Conservation (phyloP, 2,113 vertebrate genomes). For the Grallaria varia region DNA sequence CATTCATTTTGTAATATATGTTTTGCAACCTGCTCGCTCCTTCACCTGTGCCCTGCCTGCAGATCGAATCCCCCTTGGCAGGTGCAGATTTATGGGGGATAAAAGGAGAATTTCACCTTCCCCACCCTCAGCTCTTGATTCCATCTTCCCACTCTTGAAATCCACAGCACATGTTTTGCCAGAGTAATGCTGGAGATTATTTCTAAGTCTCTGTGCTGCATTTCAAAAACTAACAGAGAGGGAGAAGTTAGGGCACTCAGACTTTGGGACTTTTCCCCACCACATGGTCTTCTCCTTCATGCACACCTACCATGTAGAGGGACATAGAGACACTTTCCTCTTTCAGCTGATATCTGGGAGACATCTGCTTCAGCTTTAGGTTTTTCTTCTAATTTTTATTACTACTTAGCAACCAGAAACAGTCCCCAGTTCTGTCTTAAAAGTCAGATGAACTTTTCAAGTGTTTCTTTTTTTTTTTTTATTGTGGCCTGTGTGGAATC, state of each 20-base stretch:
- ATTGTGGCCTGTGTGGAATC: neutral
- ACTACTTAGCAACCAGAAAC: neutral
- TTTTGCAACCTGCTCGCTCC: neutral
- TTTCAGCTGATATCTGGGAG: neutral
- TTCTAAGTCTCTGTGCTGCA: neutral
- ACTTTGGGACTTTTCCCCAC: neutral
- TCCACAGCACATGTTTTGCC: neutral
- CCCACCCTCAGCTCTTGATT: neutral
- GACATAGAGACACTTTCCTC: rapidly evolving
- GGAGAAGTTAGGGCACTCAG: neutral
- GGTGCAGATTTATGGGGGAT: neutral
- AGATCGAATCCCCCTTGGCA: neutral
- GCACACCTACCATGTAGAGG: rapidly evolving
- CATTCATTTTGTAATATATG: neutral
- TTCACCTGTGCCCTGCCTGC: neutral
- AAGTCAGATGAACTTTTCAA: neutral
- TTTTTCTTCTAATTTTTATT: neutral
- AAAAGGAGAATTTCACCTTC: neutral
- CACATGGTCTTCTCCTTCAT: rapidly evolving
- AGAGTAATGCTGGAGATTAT: neutral
- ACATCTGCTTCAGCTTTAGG: neutral
- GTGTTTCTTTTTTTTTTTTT: neutral
- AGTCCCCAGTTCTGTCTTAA: neutral
- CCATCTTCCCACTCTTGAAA: neutral
- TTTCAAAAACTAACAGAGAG: neutral